Percentiles rank a stretch among this genome's conserved stretches.
phyloP scores from a whole-genome alignment of 2,888 invertebrate genomes.

The Chelonus formosanus region DNA sequence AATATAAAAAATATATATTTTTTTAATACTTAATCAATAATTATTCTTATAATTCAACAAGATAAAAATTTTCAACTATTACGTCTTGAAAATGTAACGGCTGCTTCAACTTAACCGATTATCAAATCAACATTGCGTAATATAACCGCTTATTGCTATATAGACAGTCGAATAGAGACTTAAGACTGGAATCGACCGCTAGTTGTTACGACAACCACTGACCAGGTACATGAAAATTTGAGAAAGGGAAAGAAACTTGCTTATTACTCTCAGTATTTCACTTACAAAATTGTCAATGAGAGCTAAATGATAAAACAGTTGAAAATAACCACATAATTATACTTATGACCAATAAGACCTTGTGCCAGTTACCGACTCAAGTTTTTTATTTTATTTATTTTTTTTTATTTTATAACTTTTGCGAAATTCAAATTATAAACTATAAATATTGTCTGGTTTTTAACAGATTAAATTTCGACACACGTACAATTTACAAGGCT shows the following conservation, averaged over 20 bases:
- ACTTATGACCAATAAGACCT: slow-evolving; percentile 2
- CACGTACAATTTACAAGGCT: no score
- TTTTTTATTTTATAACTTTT: no score
- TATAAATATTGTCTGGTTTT: no score
- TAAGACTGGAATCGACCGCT: slow-evolving; percentile 1
- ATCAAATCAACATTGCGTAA: neutral
- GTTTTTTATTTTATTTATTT: no score
- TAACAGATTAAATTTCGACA: no score
- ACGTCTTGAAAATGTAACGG: neutral
- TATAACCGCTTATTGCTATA: neutral
- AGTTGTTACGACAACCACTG: neutral
- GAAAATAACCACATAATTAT: neutral
- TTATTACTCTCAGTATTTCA: neutral
- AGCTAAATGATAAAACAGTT: no score
- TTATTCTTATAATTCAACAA: no score
- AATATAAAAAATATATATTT: no score
- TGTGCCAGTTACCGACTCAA: slow-evolving; percentile 1
- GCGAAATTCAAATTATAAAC: no score
- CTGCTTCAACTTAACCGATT: slow-evolving; percentile 1
- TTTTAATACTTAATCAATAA: no score
- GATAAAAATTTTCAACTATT: neutral
- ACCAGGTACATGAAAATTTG: slow-evolving; percentile 1
- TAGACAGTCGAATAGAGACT: neutral
- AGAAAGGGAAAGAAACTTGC: neutral
- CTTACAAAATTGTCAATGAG: slow-evolving; percentile 4